A percentile compares a stretch with the other conserved stretches of the same genome.
Conservation (phyloP, 2,797 vertebrate genomes). For the Aratinga solstitialis region DNA sequence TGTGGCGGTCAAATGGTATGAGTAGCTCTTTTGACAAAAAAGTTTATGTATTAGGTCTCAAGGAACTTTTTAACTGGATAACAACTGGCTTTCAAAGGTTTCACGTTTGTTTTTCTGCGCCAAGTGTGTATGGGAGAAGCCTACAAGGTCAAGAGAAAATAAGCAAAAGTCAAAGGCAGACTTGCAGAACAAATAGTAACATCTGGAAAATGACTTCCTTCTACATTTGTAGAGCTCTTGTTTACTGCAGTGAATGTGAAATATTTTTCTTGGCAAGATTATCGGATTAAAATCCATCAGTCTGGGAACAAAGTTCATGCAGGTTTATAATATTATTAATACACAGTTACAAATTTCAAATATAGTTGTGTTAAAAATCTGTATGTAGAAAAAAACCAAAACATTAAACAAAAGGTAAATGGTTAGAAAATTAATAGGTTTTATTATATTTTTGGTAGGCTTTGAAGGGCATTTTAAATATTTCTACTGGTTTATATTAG, state of each 20-base stretch:
- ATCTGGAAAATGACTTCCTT: slow-evolving; percentile 80
- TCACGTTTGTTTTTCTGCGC: slow-evolving; percentile 51
- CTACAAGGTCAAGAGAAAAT: slow-evolving; percentile 82
- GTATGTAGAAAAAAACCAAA: neutral
- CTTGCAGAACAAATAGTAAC: slow-evolving; percentile 79
- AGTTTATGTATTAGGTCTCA: neutral
- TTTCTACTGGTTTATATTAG: neutral
- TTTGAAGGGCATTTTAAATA: neutral
- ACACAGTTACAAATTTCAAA: neutral
- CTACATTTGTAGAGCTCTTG: slow-evolving; percentile 55
- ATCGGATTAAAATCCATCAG: slow-evolving; percentile 23
- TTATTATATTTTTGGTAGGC: neutral
- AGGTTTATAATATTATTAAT: slow-evolving; percentile 36
- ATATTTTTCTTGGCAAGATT: slow-evolving; percentile 75
- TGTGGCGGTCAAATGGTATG: neutral
- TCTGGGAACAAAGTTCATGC: slow-evolving; percentile 54
- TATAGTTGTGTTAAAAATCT: neutral
- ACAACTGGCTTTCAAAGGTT: slow-evolving; percentile 31
- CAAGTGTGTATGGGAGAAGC: slow-evolving; percentile 73
- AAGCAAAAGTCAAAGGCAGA: slow-evolving; percentile 76
- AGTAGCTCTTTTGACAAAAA: slow-evolving; percentile 20
- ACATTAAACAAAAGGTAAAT: neutral
- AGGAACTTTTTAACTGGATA: neutral
- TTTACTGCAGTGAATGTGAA: slow-evolving; percentile 64
- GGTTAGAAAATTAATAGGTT: neutral